These are phyloP conservation scores for Triplophysa dalaica DNA, from an alignment of 2,113 vertebrate genomes.

Conservation along the genomic window DNA sequence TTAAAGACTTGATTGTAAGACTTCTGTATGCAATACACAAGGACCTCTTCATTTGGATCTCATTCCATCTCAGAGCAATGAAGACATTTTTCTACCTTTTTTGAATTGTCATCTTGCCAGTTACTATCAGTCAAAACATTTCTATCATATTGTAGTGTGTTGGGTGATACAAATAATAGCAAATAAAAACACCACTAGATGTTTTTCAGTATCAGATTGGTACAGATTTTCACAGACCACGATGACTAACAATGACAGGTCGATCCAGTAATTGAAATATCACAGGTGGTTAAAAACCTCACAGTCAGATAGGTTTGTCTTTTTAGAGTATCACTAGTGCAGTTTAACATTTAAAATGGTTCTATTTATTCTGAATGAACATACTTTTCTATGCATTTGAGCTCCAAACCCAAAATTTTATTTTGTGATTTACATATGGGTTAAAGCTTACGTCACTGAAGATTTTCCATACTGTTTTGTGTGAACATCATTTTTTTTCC, in stretches of 20 bases:
- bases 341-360: slow-evolving; percentile 34
- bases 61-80: slow-evolving; percentile 35
- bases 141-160: slow-evolving; percentile 33
- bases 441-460: slow-evolving; percentile 17
- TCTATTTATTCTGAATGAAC: slow-evolving; percentile 48
- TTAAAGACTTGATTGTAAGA: slow-evolving; percentile 42
- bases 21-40: slow-evolving; percentile 54
- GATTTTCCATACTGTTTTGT: slow-evolving; percentile 33
- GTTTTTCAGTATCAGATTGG: slow-evolving; percentile 32
- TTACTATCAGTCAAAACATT: slow-evolving; percentile 37
- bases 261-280: not conserved
- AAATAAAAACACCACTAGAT: slow-evolving; percentile 28
- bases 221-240: slow-evolving; percentile 8
- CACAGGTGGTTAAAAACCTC: slow-evolving; percentile 14
- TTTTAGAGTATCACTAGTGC: not conserved
- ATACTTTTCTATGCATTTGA: slow-evolving; percentile 58
- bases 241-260: too few species aligned
- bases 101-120: not conserved
- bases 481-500: slow-evolving; percentile 13
- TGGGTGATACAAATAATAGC: slow-evolving; percentile 5
- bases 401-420: slow-evolving; percentile 33
- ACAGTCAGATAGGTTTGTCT: slow-evolving; percentile 3
- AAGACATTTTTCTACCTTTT: slow-evolving; percentile 34
- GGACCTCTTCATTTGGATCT: slow-evolving; percentile 42
- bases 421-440: slow-evolving; percentile 35